Base-by-base conservation (phyloP, 35 echinoderm and acorn worm genomes). In the Amphiura filiformis region DNA sequence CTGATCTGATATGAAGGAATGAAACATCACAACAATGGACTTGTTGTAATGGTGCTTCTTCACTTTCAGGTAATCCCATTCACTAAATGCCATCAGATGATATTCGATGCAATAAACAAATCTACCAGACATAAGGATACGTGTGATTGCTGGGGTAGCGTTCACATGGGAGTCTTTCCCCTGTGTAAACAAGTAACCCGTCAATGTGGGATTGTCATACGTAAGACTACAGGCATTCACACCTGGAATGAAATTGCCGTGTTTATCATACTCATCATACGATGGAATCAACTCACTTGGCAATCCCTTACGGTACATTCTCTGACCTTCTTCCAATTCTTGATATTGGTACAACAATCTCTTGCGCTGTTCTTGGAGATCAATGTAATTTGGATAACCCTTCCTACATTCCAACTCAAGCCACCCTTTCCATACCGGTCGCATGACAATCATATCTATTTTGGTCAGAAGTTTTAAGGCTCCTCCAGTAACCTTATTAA, bases 381-480 rank as follows among this genome's bases (percentile, higher is more conserved):
- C 22, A 14, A 80, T 39, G 15, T 78, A 86, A 5, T 28, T 35
- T 0, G 26, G 23, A 9, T 80, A 28, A 23, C 28, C 37, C 22
- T 37, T 56, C 12, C 64, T 0, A 44, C 84, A 86, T 12, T 52
- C 23, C 0, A 92, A 76, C 36, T 39, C 38, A 0, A 14, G 9
- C 90, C 90, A 92, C 0, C 12, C 34, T n/a, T 79, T 38, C 90
- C 90, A 92, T 12, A 92, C 84, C 26, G 81, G 36, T 40, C 90
- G 57, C 39, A 92, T 57, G 23, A 37, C 15, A 30, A 57, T 34
- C 5, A 80, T n/a, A 86, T 22, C 26, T 39, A 13, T 31, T 28
- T 18, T 80, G 38, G 26, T 5, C 76, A n/a, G n/a, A 37, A 52
- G 38, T 37, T 38, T 28, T 15, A 92, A 32, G 7, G 35, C 36